phyloP scores from a whole-genome alignment of 2,797 vertebrate species.

The Sebastes umbrosus region DNA sequence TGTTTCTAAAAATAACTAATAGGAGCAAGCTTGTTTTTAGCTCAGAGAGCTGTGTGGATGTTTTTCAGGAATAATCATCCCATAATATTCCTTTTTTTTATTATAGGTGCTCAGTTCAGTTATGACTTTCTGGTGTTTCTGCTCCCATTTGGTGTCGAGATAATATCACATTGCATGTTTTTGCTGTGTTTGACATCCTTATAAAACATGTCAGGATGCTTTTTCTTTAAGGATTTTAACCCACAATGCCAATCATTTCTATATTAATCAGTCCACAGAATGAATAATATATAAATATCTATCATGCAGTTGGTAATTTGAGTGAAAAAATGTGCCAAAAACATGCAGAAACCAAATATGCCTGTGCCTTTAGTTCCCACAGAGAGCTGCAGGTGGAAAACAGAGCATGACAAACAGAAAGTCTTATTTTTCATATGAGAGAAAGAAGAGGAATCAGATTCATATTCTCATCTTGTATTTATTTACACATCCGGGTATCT shows the following conservation, averaged over 20 bases:
- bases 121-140: background rate
- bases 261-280: background rate
- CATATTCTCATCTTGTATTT: conserved; percentile 81
- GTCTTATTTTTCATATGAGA: background rate
- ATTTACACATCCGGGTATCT: conserved; percentile 90
- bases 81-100: background rate
- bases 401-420: rapidly evolving
- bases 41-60: background rate
- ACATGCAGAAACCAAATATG: background rate
- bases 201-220: background rate
- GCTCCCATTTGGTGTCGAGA: background rate
- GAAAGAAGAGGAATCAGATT: conserved; percentile 27
- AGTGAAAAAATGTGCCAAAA: background rate
- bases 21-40: background rate
- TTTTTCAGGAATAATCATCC: background rate
- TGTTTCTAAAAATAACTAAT: conserved; percentile 5
- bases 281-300: background rate
- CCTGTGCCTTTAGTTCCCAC: rapidly evolving
- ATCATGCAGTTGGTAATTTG: background rate
- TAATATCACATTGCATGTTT: background rate
- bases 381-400: background rate
- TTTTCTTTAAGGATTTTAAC: background rate
- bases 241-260: background rate
- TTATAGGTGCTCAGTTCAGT: background rate
- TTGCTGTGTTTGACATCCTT: background rate